Evolutionary conservation across 2,113 vertebrate genomes (phyloP).

Genomic region (Variabilichromis moorii): DNA sequence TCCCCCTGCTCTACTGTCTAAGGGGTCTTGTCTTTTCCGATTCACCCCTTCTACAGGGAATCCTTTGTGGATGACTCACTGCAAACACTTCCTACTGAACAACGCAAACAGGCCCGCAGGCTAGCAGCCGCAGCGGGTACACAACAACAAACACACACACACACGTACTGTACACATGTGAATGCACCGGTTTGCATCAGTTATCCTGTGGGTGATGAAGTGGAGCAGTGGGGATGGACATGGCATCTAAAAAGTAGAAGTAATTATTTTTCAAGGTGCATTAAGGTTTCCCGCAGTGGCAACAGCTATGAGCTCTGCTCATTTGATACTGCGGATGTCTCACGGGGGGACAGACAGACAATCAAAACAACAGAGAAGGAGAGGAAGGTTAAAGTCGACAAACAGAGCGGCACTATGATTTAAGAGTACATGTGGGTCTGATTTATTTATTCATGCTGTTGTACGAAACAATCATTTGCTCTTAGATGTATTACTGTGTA

Average conservation of each 20-base stretch:
- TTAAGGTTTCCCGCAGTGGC: constrained; percentile 33
- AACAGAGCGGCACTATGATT: background rate
- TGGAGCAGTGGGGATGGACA: constrained; percentile 22
- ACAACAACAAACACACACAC: constrained; percentile 24
- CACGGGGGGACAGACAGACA: background rate
- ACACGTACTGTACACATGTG: background rate
- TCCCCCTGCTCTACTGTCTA: background rate
- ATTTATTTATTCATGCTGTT: background rate
- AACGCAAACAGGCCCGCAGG: constrained; percentile 67
- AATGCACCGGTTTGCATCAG: constrained; percentile 55
- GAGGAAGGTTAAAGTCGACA: background rate
- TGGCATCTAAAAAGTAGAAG: constrained; percentile 37
- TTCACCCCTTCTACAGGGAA: constrained; percentile 76
- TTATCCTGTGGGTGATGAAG: constrained; percentile 42
- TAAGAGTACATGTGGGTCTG: background rate
- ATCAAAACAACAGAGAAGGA: constrained; percentile 35
- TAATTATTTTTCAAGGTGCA: constrained; percentile 60
- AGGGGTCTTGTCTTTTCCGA: constrained; percentile 55
- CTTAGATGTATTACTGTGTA: background rate
- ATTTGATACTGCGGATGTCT: constrained; percentile 18
- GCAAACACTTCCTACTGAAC: constrained; percentile 68
- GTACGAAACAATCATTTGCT: background rate
- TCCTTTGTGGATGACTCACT: constrained; percentile 80
- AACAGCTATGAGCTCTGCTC: constrained; percentile 18
- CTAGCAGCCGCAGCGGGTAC: constrained; percentile 10